Conservation (phyloP, 2,888 invertebrate genomes). For the Hyles lineata region DNA sequence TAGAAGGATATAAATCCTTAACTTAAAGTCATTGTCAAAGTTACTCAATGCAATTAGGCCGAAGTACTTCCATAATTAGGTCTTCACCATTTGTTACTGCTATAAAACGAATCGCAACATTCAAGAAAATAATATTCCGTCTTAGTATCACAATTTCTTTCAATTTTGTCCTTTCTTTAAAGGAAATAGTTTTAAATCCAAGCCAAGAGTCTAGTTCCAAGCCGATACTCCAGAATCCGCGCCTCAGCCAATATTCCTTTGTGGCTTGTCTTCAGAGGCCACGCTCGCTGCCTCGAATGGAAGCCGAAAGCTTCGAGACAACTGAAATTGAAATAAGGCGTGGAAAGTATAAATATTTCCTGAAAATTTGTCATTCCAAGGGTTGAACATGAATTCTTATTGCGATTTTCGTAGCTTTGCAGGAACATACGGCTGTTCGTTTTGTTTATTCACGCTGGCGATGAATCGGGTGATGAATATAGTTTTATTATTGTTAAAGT, state of each 20-base stretch:
- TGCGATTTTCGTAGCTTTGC: slow-evolving; percentile 46
- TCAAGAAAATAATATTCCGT: not conserved
- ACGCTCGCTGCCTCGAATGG: slow-evolving; percentile 7
- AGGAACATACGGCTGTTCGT: slow-evolving; percentile 37
- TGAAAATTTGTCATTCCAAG: slow-evolving; percentile 54
- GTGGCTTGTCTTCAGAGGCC: not conserved
- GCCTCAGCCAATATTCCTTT: slow-evolving; percentile 15
- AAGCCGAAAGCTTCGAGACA: slow-evolving; percentile 15
- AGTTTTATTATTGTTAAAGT: not conserved
- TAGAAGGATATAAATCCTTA: no score
- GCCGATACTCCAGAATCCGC: slow-evolving; percentile 1
- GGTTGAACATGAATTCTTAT: slow-evolving; percentile 54
- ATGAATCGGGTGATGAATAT: not conserved
- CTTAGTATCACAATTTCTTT: not conserved
- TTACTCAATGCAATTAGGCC: no score
- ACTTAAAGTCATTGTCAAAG: no score
- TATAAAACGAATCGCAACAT: no score
- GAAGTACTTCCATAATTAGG: no score
- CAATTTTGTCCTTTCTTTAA: not conserved
- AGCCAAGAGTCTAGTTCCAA: not conserved
- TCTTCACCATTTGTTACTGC: not conserved
- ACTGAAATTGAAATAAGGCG: slow-evolving; percentile 21
- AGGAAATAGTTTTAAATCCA: not conserved
- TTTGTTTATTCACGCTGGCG: not conserved
- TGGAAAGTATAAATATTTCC: slow-evolving; percentile 41